These are phyloP conservation scores for Listrodromus nycthemerus DNA, from an alignment of 2,888 invertebrate species.

Conservation along the genomic window DNA sequence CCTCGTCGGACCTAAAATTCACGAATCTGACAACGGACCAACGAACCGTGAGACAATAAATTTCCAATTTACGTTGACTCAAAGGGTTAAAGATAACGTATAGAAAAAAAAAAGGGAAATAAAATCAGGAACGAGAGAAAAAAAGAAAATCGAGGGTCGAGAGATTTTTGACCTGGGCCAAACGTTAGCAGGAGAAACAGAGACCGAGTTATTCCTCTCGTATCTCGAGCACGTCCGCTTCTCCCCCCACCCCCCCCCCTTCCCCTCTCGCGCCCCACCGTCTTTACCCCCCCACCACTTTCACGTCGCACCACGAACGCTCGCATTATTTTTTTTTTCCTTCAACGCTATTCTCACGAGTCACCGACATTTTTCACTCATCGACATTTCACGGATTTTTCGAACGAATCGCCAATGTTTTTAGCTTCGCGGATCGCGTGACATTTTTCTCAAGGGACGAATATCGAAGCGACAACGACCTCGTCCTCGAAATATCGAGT, in stretches of 20 bases:
- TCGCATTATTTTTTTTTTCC: background rate
- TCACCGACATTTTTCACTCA: too few species aligned
- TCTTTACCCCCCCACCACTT: conserved; percentile 24
- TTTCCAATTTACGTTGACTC: too few species aligned
- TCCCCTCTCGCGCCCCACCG: conserved; percentile 36
- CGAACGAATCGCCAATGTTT: too few species aligned
- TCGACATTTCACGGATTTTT: too few species aligned
- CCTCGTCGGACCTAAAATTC: background rate
- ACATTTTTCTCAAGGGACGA: too few species aligned
- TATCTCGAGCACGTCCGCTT: conserved; percentile 17
- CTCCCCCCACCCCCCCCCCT: conserved; percentile 17
- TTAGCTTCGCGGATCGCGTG: too few species aligned
- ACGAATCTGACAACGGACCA: conserved; percentile 20
- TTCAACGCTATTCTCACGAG: background rate
- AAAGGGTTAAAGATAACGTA: too few species aligned
- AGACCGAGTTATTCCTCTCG: conserved; percentile 44
- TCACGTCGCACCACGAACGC: background rate
- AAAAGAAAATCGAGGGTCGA: conserved; percentile 20
- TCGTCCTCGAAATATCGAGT: conserved; percentile 27
- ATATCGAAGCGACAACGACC: conserved; percentile 29
- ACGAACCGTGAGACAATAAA: conserved; percentile 35
- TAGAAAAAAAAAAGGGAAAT: conserved; percentile 16
- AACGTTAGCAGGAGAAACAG: too few species aligned
- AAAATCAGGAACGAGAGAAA: conserved; percentile 24
- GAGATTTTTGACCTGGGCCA: conserved; percentile 1